phyloP scores from a whole-genome alignment of 2,113 vertebrate species.

The Cyprichromis sp. region DNA sequence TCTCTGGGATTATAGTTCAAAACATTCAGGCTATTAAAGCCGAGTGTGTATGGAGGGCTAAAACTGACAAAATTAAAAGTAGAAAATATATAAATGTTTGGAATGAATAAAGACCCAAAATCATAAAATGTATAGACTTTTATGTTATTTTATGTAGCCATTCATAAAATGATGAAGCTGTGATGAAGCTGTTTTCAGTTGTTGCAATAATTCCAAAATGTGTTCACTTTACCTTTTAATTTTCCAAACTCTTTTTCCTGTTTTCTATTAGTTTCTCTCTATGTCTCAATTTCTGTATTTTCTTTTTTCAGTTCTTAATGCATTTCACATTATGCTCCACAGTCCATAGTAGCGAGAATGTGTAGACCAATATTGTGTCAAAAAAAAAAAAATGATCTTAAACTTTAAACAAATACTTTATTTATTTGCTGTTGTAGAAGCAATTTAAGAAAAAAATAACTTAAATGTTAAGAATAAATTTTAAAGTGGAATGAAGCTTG shows the following conservation, averaged over 20 bases:
- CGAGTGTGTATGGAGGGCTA: neutral
- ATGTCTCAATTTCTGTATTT: neutral
- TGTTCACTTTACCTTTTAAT: neutral
- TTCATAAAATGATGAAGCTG: neutral
- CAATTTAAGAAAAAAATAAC: neutral
- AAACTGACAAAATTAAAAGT: neutral
- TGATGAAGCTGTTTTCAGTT: neutral
- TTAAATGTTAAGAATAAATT: neutral
- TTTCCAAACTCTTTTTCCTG: neutral
- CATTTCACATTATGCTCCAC: neutral
- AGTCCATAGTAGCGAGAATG: neutral
- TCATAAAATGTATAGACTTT: neutral
- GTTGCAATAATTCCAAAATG: neutral
- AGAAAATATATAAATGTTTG: neutral
- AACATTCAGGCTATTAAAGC: neutral
- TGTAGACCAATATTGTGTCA: neutral
- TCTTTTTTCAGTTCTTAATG: neutral
- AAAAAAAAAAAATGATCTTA: neutral
- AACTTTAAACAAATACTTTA: neutral
- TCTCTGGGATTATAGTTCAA: slow-evolving; percentile 31
- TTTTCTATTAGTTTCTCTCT: neutral
- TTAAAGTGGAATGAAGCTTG: neutral
- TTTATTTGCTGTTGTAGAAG: neutral
- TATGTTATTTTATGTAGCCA: neutral
- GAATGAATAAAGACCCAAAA: neutral